Evolutionary conservation across 1,140 invertebrate species (phyloP).

Genomic region (Drosophila ananassae): DNA sequence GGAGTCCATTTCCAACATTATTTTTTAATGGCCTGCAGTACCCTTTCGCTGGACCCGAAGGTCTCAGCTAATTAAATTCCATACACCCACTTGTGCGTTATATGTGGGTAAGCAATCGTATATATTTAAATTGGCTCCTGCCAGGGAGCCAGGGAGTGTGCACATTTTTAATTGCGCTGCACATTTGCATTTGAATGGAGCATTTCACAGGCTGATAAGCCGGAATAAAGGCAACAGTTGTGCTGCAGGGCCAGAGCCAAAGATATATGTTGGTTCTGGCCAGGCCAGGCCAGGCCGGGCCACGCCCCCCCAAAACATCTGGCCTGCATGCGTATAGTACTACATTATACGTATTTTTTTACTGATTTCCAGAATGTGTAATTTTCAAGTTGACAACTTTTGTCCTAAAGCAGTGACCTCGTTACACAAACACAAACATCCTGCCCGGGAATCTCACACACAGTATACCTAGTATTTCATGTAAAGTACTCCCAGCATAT

Average conservation of each 20-base stretch:
- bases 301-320: constrained; percentile 4
- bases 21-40: constrained; percentile 29
- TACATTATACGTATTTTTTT: constrained; percentile 25
- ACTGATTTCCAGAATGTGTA: constrained; percentile 71
- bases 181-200: constrained; percentile 81
- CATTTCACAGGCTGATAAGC: constrained; percentile 80
- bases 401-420: constrained; percentile 76
- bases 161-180: constrained; percentile 81
- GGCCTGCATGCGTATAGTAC: constrained; percentile 1
- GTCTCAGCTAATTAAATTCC: constrained; percentile 49
- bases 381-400: constrained; percentile 83
- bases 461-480: too few relatives aligned
- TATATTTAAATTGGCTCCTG: constrained; percentile 40
- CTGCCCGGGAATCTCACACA: background rate
- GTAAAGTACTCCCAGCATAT: background rate
- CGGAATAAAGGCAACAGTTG: constrained; percentile 65
- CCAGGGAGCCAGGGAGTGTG: constrained; percentile 18
- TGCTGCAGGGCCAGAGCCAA: constrained; percentile 48
- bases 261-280: constrained; percentile 39
- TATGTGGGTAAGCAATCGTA: constrained; percentile 4
- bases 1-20: constrained; percentile 32
- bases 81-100: constrained; percentile 2
- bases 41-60: constrained; percentile 11
- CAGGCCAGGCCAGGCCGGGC: constrained; percentile 21
- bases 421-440: constrained; percentile 40